phyloP scores from a whole-genome alignment of 1,140 invertebrate genomes.

The Bombus soroeensis region DNA sequence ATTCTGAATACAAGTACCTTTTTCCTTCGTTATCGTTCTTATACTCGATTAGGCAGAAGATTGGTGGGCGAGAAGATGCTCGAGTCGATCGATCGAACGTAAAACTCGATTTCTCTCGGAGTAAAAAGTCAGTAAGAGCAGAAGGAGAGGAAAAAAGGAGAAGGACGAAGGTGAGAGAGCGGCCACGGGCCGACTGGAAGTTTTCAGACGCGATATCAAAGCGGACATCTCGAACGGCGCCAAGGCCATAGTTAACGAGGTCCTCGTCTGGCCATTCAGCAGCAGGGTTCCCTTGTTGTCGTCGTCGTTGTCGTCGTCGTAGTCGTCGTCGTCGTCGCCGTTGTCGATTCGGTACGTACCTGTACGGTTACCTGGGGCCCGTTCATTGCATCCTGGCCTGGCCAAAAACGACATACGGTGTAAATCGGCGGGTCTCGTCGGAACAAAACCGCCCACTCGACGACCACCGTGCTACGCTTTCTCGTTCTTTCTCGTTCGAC shows the following conservation, averaged over 20 bases:
- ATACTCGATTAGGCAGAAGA: too few species aligned
- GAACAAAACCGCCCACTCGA: constrained; percentile 56
- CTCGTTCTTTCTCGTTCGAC: constrained; percentile 22
- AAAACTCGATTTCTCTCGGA: constrained; percentile 26
- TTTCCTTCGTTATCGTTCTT: too few species aligned
- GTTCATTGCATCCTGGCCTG: constrained; percentile 51
- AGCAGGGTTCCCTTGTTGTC: constrained; percentile 54
- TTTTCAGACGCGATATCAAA: constrained; percentile 70
- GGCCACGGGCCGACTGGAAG: constrained; percentile 47
- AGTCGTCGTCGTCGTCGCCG: constrained; percentile 43
- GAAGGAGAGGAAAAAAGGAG: not conserved
- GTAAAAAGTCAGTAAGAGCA: constrained; percentile 3
- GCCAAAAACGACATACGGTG: constrained; percentile 37
- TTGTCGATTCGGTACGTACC: constrained; percentile 61
- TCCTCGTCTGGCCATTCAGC: constrained; percentile 73
- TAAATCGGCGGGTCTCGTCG: constrained; percentile 41
- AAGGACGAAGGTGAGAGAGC: constrained; percentile 46
- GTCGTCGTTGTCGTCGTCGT: constrained; percentile 34
- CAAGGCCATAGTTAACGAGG: constrained; percentile 75
- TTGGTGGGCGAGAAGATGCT: not conserved
- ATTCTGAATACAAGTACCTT: too few species aligned
- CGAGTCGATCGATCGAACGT: constrained; percentile 12
- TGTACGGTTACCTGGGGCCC: constrained; percentile 50
- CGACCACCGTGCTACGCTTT: constrained; percentile 60
- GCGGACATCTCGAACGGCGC: constrained; percentile 71